A percentile compares a stretch with the other conserved stretches of the same genome.
These are phyloP conservation scores for Acridotheres tristis DNA, from an alignment of 2,797 vertebrate genomes.

Conservation along the genomic window DNA sequence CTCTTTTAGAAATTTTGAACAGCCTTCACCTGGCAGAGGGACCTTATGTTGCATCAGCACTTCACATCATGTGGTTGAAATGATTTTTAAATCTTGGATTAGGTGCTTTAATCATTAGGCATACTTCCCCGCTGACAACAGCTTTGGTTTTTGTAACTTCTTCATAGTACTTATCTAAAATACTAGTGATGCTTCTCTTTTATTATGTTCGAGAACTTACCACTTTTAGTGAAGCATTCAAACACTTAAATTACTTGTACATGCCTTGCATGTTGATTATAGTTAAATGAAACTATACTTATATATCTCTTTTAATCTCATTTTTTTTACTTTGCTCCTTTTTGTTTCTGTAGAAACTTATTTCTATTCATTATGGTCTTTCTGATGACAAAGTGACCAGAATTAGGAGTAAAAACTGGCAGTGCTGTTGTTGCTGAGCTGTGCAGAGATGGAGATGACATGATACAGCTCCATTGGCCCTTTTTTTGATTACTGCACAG, in stretches of 20 bases:
- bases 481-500: background rate
- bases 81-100: background rate
- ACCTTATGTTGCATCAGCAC: background rate
- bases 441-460: background rate
- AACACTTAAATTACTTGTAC: background rate
- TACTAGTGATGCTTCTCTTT: background rate
- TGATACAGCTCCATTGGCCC: background rate
- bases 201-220: background rate
- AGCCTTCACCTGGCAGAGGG: background rate
- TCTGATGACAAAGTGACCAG: background rate
- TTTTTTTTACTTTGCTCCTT: background rate
- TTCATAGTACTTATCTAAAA: background rate
- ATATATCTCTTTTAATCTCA: background rate
- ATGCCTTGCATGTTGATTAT: background rate
- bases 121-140: background rate
- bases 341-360: background rate
- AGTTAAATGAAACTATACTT: background rate
- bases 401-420: background rate
- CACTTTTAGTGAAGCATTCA: background rate
- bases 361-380: background rate
- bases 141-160: background rate
- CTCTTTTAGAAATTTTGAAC: background rate
- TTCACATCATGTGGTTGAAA: background rate
- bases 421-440: background rate
- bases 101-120: background rate